Base-by-base conservation (phyloP, 2,888 invertebrate genomes). In the Amblyjoppa fuscipennis region DNA sequence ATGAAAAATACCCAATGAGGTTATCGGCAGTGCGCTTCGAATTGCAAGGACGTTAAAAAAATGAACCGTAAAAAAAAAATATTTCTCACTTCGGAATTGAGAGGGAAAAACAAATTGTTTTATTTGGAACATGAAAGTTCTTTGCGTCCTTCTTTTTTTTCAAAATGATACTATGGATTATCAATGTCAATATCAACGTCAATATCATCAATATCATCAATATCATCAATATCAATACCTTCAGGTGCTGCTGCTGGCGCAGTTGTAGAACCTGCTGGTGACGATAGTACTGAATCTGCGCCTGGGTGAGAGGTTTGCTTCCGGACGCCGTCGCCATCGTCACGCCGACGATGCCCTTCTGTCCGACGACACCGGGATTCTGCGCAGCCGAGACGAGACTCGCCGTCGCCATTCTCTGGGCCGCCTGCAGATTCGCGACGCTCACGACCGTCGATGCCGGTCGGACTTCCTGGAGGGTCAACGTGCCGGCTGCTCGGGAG, bases 221-320 rank as follows among this genome's bases (percentile, higher is more conserved):
- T 20, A 20, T 20, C 20, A 20, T 0, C 20, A 20, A 20, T 20
- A 20, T 20, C 20, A 20, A 20, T 20, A 91, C 91, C 81, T 94
- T 93, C 5, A 92, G 85, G 13, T 93, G 89, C 16, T 87, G 95
- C 92, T 88, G 95, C 92, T 88, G 95, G 84, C 87, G 94, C 90
- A 79, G 95, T 89, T 88, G 94, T 91, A 87, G 93, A 91, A 85
- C 93, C 92, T 90, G 95, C 92, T 96, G 96, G 91, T 96, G 96
- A n/a, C 96, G 95, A 88, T 96, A 96, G 90, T 96, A 95, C 90
- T 96, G 96, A 78, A 96, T 89, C 88, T 96, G 96, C 0, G 95
- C 95, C 3, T 94, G 95, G 31, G 95, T 95, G 31, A 96, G 92
- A 5, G 95, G 94, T 91, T 96, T 95, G 61, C 94, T 95, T 79